Base-by-base conservation (phyloP, 2,888 invertebrate genomes). In the Eudasyphora cyanicolor region DNA sequence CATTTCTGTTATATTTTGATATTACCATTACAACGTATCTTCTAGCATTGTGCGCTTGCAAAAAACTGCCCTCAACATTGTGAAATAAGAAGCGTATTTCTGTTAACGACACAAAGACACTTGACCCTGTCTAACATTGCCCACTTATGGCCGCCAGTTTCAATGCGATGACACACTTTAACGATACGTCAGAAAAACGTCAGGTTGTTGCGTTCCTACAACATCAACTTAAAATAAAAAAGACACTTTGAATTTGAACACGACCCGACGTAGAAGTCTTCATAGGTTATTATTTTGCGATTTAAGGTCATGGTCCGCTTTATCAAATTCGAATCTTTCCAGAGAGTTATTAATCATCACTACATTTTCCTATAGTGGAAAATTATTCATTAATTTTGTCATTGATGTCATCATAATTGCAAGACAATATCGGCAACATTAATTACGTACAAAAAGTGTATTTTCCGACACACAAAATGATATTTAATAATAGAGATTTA, bases 281-380 rank as follows among this genome's bases (percentile, higher is more conserved):
- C 67, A 24, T 21, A 1, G 14, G 27, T 57, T 57, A 57, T 57
- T 27, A 27, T 24, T 67, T 24, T 21, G 38, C 24, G n/a, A 76
- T 76, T 79, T 79, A 80, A 77, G 79, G 77, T 60, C 79, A 76
- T 64, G 83, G 79, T n/a, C n/a, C n/a, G n/a, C 70, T 79, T 82
- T 54, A 60, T 49, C 45, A 73, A 76, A 69, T 69, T 49, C 45
- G 45, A 69, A 69, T 69, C 69, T 67, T 27, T 67, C n/a, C n/a
- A n/a, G n/a, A 38, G 42, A 67, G 42, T 8, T 67, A 14, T 70
- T 49, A 49, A 54, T 54, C 27, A 71, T 32, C n/a, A 17, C n/a
- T n/a, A n/a, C 14, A 62, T 64, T 35, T 64, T 64, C 19, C 64
- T 64, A 38, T 35, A 10, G 35, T 17, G 21, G 35, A 64, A 38